Conservation (phyloP, 2,797 vertebrate genomes). For the Clarias platycephalus region DNA sequence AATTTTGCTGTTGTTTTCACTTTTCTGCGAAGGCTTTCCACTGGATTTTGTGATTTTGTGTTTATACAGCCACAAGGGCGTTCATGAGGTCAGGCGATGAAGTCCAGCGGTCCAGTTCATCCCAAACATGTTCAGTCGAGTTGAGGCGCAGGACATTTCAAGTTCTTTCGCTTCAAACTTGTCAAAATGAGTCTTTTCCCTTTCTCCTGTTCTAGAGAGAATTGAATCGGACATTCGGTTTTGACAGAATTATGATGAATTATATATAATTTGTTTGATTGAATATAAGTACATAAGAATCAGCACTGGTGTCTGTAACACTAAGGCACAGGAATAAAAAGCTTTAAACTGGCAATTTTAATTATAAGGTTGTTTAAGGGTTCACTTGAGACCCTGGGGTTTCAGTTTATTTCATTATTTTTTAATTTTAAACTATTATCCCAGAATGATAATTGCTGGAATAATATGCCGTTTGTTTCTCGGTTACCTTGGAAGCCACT, state of each 20-base stretch:
- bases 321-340: background rate
- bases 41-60: background rate
- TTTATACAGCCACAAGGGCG: background rate
- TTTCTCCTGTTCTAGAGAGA: background rate
- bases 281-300: too few relatives aligned
- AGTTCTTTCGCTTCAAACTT: background rate
- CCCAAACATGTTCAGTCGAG: background rate
- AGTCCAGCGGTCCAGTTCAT: background rate
- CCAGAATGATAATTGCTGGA: conserved; percentile 11
- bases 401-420: background rate
- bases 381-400: background rate
- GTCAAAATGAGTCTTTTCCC: background rate
- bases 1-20: background rate
- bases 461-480: background rate
- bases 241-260: background rate
- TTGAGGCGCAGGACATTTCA: background rate
- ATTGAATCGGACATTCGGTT: background rate
- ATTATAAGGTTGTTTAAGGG: background rate
- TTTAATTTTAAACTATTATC: background rate
- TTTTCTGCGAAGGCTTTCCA: background rate
- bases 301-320: background rate
- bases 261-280: background rate
- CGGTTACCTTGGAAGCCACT: background rate
- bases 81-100: background rate
- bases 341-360: background rate